Conservation (phyloP, 2,888 invertebrate species). For the Stratiomys singularior region DNA sequence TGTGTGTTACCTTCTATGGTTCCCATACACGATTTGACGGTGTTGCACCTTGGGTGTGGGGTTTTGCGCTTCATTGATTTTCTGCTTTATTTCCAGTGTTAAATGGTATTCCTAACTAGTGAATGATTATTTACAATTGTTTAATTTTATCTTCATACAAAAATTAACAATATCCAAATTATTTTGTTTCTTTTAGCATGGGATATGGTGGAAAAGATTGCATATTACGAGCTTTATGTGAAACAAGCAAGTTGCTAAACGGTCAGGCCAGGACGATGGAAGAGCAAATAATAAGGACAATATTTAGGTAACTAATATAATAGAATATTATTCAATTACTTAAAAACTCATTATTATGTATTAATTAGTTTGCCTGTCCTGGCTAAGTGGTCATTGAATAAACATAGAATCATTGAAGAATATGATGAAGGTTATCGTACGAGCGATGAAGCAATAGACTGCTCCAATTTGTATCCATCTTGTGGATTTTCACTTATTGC, state of each 20-base stretch:
- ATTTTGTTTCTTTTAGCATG: conserved; percentile 23
- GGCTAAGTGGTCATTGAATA: neutral
- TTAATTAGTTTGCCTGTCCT: neutral
- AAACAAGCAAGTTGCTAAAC: conserved; percentile 2
- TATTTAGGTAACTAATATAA: conserved; percentile 27
- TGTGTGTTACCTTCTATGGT: no score
- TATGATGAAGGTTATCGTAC: conserved; percentile 26
- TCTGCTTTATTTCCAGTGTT: no score
- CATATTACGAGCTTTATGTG: conserved; percentile 23
- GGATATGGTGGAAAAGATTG: conserved; percentile 33
- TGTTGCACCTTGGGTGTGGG: no score
- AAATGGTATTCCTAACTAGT: no score
- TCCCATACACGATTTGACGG: no score
- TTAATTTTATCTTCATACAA: neutral
- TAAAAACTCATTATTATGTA: no score
- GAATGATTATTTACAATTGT: neutral
- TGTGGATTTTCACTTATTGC: conserved; percentile 80
- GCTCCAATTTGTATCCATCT: conserved; percentile 67
- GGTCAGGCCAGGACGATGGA: conserved; percentile 11
- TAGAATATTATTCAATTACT: neutral
- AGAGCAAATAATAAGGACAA: conserved; percentile 5
- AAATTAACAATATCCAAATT: no score
- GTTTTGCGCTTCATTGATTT: no score
- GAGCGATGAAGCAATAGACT: conserved; percentile 61
- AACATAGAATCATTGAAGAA: neutral